These are phyloP conservation scores for Pseudanteris insignis DNA, from an alignment of 2,888 invertebrate species.

Conservation along the genomic window DNA sequence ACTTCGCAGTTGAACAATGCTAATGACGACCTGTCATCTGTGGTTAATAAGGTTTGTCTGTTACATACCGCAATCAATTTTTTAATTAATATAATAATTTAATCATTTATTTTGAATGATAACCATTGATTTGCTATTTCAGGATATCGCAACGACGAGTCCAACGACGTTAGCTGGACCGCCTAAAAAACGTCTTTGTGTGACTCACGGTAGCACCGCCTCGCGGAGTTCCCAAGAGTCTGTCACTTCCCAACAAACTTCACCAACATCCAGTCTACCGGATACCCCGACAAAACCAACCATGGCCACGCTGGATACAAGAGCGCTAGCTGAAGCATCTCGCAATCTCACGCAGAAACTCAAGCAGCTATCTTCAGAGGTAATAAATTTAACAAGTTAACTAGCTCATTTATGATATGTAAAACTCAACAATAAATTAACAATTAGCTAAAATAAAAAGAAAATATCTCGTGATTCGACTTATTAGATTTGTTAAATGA, in stretches of 20 bases:
- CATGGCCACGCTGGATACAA: conserved; percentile 72
- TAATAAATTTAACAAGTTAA: too few relatives aligned
- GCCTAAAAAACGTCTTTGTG: conserved; percentile 57
- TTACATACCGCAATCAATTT: not conserved
- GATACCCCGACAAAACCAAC: conserved; percentile 52
- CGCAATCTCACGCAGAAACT: conserved; percentile 91
- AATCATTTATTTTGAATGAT: too few relatives aligned
- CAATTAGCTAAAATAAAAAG: too few relatives aligned
- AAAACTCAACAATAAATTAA: too few relatives aligned
- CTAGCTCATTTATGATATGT: too few relatives aligned
- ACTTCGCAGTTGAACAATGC: conserved; percentile 12
- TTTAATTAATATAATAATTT: too few relatives aligned
- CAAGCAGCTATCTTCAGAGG: conserved; percentile 88
- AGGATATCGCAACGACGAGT: conserved; percentile 43
- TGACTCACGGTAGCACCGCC: conserved; percentile 48
- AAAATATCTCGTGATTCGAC: too few relatives aligned
- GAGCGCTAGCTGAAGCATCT: conserved; percentile 87
- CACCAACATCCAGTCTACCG: conserved; percentile 51
- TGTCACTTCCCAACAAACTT: conserved; percentile 59
- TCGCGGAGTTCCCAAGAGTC: conserved; percentile 47
- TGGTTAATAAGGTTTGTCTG: not conserved
- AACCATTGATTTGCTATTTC: conserved; percentile 16
- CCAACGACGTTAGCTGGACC: conserved; percentile 39
- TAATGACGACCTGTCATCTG: not conserved
- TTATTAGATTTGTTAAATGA: too few relatives aligned